A percentile compares a stretch with the other conserved stretches of the same genome.
Conservation (phyloP, 2,113 vertebrate genomes). For the Trochalopteron elliotii region DNA sequence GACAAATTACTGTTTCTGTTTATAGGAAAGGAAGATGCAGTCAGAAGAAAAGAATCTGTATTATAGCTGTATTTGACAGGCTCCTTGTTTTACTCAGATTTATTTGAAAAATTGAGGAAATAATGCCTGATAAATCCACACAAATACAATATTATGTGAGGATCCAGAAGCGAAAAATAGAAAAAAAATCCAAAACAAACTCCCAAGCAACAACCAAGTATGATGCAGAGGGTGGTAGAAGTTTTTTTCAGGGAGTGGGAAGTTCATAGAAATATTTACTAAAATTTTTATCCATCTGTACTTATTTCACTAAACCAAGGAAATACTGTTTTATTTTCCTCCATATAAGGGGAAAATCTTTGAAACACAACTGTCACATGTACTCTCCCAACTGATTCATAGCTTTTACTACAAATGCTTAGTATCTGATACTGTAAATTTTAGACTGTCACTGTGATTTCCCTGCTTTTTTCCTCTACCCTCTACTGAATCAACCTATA, state of each 20-base stretch:
- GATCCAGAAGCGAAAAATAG: background rate
- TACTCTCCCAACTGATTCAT: background rate
- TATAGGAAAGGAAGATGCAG: background rate
- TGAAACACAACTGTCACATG: background rate
- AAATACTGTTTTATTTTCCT: background rate
- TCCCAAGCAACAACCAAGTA: background rate
- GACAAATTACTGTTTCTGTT: background rate
- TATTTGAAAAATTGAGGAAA: background rate
- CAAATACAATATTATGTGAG: background rate
- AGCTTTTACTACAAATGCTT: background rate
- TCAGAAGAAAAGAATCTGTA: background rate
- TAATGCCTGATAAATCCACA: background rate
- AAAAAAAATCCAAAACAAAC: background rate
- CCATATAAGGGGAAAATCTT: background rate
- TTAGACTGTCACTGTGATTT: background rate
- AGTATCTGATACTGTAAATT: background rate
- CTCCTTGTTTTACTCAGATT: background rate
- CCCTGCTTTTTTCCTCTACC: background rate
- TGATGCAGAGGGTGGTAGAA: background rate
- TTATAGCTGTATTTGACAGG: background rate
- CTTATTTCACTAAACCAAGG: background rate
- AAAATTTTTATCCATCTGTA: background rate
- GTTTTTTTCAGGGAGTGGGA: background rate
- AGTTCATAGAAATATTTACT: background rate
- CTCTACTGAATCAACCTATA: background rate